phyloP scores from a whole-genome alignment of 2,888 invertebrate species.

The Neuroscelio doddi region DNA sequence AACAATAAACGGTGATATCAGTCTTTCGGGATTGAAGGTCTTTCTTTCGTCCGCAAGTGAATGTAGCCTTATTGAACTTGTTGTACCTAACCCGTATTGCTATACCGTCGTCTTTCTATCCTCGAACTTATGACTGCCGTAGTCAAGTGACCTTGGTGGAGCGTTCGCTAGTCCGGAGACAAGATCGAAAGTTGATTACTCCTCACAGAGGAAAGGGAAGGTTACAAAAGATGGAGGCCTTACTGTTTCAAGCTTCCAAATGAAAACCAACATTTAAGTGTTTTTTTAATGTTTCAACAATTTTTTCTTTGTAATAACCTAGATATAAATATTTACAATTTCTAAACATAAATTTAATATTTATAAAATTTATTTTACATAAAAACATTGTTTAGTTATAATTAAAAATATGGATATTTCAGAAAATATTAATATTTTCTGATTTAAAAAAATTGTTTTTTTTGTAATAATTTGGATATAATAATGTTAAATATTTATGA shows the following conservation, averaged over 20 bases:
- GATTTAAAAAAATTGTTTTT: no score
- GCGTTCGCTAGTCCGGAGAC: constrained; percentile 22
- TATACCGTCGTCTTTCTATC: background rate
- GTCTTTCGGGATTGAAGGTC: background rate
- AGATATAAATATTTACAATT: no score
- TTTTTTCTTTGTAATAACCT: no score
- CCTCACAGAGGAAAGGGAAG: constrained; percentile 17
- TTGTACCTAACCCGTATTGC: background rate
- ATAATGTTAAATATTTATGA: no score
- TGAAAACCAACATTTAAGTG: no score
- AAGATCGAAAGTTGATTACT: constrained; percentile 37
- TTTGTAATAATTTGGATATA: no score
- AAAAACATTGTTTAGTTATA: no score
- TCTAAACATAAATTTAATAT: no score
- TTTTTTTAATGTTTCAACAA: no score
- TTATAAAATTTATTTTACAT: no score
- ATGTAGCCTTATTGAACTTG: background rate
- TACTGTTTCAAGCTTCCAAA: constrained; percentile 18
- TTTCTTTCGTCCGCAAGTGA: background rate
- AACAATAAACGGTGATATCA: background rate
- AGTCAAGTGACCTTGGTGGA: constrained; percentile 5
- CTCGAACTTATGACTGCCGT: constrained; percentile 1
- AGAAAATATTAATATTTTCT: no score
- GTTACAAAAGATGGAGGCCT: constrained; percentile 14
- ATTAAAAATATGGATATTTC: no score